These are phyloP conservation scores for Rhinolophus ferrumequinum DNA, from an alignment of 2,113 vertebrate species.

Conservation along the genomic window DNA sequence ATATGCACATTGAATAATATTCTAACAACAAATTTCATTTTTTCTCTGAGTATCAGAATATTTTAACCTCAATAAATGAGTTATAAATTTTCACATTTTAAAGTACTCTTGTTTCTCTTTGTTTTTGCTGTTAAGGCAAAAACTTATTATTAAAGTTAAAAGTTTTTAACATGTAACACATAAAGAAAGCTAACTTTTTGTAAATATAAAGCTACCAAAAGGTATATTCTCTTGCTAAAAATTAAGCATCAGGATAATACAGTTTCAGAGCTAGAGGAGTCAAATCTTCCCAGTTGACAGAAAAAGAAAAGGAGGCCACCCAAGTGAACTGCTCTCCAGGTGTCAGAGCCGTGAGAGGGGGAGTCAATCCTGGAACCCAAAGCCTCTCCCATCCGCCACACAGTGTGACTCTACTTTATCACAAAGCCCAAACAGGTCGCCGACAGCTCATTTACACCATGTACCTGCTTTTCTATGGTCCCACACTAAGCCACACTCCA, in stretches of 20 bases:
- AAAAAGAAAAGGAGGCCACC: not conserved
- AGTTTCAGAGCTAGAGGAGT: not conserved
- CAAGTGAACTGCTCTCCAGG: not conserved
- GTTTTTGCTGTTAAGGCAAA: not conserved
- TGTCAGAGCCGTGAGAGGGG: not conserved
- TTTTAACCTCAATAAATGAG: constrained; percentile 34
- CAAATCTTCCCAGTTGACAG: not conserved
- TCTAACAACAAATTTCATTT: constrained; percentile 36
- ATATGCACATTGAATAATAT: not conserved
- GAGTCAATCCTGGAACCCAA: not conserved
- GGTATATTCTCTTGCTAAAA: not conserved
- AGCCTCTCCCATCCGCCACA: not conserved
- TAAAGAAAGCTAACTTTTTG: not conserved
- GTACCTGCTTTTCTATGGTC: not conserved
- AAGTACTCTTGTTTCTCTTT: constrained; percentile 3
- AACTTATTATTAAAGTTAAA: not conserved
- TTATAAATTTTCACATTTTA: constrained; percentile 26
- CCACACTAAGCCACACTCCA: not conserved
- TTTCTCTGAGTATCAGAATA: not conserved
- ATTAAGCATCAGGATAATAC: not conserved
- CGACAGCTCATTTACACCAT: not conserved
- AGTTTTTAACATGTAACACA: not conserved
- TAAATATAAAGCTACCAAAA: not conserved
- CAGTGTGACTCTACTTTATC: not conserved
- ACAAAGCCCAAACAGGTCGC: not conserved